Base-by-base conservation (phyloP, 1,140 invertebrate species). In the Drosophila setifemur region DNA sequence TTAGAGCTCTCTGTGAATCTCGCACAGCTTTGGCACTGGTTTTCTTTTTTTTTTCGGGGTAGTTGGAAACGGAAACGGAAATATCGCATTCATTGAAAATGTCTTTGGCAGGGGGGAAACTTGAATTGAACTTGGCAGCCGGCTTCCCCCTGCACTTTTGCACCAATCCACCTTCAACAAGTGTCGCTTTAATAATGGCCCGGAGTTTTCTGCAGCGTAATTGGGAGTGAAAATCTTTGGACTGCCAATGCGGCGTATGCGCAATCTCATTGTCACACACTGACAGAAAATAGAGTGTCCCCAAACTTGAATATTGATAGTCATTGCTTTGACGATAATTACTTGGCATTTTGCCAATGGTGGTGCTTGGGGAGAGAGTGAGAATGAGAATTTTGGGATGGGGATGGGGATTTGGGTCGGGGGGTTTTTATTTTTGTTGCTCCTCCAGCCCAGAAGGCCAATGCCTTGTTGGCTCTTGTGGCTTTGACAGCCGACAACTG, bases 401-500 rank as follows among this genome's bases (percentile, higher is more conserved):
- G 8, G 12, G 8, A n/a, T n/a, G n/a, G n/a, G n/a, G n/a, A n/a
- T n/a, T n/a, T n/a, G n/a, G n/a, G n/a, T n/a, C n/a, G n/a, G n/a
- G n/a, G n/a, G n/a, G n/a, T n/a, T n/a, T n/a, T n/a, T n/a, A n/a
- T n/a, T n/a, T n/a, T n/a, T n/a, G n/a, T n/a, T n/a, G n/a, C n/a
- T n/a, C n/a, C n/a, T n/a, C n/a, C n/a, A n/a, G 14, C 3, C 4
- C 39, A 21, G 52, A 19, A 44, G 19, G 21, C 21, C 39, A 23
- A 49, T 48, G 67, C 21, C 54, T n/a, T n/a, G n/a, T n/a, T n/a
- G n/a, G n/a, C n/a, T 66, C 42, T 43, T 63, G 73, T 42, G 71
- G 50, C 66, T 55, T 48, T 86, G 79, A 85, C 79, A 81, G 79
- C 58, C 81, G 75, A 66, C 81, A 82, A 83, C 79, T 73, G 79